Evolutionary conservation across 2,888 invertebrate species (phyloP).

Genomic region (Drosophila mercatorum): DNA sequence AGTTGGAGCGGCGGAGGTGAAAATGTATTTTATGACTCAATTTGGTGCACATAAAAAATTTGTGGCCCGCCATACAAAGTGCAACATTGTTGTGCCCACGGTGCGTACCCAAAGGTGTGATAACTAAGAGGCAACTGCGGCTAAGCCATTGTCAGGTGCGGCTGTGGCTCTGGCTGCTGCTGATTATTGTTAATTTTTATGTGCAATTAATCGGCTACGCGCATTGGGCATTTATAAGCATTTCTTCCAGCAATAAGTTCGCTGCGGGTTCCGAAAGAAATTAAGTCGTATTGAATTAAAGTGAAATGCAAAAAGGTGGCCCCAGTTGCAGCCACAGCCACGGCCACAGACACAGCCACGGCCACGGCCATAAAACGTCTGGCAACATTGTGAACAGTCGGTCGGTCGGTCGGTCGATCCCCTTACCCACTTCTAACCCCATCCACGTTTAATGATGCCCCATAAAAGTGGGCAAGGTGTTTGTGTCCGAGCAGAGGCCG

Average conservation of each 20-base stretch:
- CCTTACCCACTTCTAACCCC: slow-evolving; percentile 1
- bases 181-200: slow-evolving; percentile 78
- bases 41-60: slow-evolving; percentile 74
- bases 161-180: slow-evolving; percentile 13
- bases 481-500: slow-evolving; percentile 40
- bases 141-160: slow-evolving; percentile 43
- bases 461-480: slow-evolving; percentile 76
- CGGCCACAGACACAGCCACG: slow-evolving; percentile 16
- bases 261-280: slow-evolving; percentile 56
- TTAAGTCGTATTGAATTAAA: slow-evolving; percentile 76
- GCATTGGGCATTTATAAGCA: slow-evolving; percentile 78
- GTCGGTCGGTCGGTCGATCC: not conserved
- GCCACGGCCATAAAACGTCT: slow-evolving; percentile 38
- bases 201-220: slow-evolving; percentile 78
- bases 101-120: slow-evolving; percentile 52
- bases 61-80: slow-evolving; percentile 63
- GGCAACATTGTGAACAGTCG: slow-evolving; percentile 62
- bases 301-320: slow-evolving; percentile 73
- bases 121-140: slow-evolving; percentile 38
- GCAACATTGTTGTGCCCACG: slow-evolving; percentile 69
- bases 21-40: slow-evolving; percentile 79
- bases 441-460: slow-evolving; percentile 46
- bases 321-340: slow-evolving; percentile 33
- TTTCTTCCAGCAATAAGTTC: slow-evolving; percentile 50
- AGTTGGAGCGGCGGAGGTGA: slow-evolving; percentile 48